phyloP scores from a whole-genome alignment of 2,888 invertebrate genomes.

The Teleiodes luculella region DNA sequence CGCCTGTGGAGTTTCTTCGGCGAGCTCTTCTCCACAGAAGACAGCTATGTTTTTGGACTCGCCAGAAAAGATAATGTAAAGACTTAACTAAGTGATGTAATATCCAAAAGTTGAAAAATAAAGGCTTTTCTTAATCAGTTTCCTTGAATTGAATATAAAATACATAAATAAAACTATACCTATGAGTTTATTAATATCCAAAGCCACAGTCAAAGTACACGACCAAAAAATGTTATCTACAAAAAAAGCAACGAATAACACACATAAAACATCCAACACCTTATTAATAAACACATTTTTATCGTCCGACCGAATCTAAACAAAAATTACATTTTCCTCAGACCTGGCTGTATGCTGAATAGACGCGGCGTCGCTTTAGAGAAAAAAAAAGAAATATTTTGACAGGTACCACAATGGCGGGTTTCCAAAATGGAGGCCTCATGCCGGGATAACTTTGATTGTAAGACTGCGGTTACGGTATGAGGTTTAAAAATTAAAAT shows the following conservation, averaged over 20 bases:
- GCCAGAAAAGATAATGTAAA: too few relatives aligned
- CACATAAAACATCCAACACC: neutral
- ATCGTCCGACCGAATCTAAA: neutral
- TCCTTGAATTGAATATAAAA: too few relatives aligned
- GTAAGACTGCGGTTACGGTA: constrained; percentile 26
- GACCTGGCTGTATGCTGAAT: neutral
- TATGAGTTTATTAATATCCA: too few relatives aligned
- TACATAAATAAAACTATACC: too few relatives aligned
- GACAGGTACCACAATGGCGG: constrained; percentile 63
- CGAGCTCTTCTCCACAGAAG: too few relatives aligned
- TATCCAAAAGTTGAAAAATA: too few relatives aligned
- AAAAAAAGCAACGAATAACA: neutral
- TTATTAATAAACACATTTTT: constrained; percentile 8
- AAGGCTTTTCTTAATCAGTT: too few relatives aligned
- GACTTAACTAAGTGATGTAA: too few relatives aligned
- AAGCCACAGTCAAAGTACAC: too few relatives aligned
- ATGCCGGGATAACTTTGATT: constrained; percentile 41
- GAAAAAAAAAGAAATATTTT: constrained; percentile 59
- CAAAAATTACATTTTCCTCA: constrained; percentile 6
- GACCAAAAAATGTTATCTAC: too few relatives aligned
- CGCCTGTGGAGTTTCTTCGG: too few relatives aligned
- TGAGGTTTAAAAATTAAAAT: constrained; percentile 19
- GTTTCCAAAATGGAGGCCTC: constrained; percentile 50
- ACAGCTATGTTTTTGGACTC: too few relatives aligned
- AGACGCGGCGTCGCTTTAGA: constrained; percentile 7